Conservation (phyloP, 2,888 invertebrate species). For the Cenopis cana region DNA sequence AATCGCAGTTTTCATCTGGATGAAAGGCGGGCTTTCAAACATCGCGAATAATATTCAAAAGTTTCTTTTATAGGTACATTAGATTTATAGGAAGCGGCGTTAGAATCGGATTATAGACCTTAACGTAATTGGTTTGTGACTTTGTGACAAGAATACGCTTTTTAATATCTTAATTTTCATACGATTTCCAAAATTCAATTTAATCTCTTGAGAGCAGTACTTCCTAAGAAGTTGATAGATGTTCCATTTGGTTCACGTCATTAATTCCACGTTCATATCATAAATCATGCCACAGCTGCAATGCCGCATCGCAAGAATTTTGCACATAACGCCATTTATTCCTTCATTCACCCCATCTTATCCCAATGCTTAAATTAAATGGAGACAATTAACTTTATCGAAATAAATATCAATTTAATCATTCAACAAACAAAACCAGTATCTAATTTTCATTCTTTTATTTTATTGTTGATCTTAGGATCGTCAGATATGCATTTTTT, state of each 20-base stretch:
- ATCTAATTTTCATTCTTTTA: neutral
- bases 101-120: neutral
- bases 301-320: constrained; percentile 8
- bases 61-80: no score
- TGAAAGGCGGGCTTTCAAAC: no score
- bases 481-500: neutral
- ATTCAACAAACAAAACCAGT: neutral
- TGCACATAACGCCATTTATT: constrained; percentile 5
- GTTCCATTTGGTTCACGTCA: constrained; percentile 14
- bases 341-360: neutral
- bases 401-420: neutral
- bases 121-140: no score
- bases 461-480: neutral
- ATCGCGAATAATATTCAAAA: no score
- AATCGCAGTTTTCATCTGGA: no score
- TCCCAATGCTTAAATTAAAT: neutral
- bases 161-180: neutral
- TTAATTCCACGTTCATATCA: constrained; percentile 27
- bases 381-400: neutral
- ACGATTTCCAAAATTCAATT: neutral
- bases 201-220: neutral
- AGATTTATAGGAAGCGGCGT: neutral
- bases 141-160: neutral
- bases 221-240: constrained; percentile 14
- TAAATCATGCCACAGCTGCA: constrained; percentile 35